Percentiles rank a stretch among this genome's conserved stretches.
Conservation (phyloP, 2,113 vertebrate genomes). For the Lamprologus sp. region DNA sequence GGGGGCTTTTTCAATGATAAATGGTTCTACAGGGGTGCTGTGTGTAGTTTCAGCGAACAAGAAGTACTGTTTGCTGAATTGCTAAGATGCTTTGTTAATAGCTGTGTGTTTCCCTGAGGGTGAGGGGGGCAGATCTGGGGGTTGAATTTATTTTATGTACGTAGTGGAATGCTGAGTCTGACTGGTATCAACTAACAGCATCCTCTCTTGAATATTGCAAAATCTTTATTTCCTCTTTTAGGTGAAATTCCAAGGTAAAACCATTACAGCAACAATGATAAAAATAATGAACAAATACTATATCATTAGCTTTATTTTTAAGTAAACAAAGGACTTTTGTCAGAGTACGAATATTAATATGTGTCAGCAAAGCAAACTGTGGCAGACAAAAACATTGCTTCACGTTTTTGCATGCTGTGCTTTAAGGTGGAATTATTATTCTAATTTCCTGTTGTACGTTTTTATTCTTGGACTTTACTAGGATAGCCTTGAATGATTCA, state of each 20-base stretch:
- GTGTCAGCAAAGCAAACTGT: not conserved
- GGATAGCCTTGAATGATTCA: not conserved
- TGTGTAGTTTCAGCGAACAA: not conserved
- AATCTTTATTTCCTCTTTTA: not conserved
- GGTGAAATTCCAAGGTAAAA: not conserved
- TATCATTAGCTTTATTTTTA: not conserved
- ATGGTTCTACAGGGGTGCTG: constrained; percentile 11
- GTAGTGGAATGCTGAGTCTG: not conserved
- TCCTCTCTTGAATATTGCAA: not conserved
- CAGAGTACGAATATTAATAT: not conserved
- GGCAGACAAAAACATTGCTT: not conserved
- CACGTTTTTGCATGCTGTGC: not conserved
- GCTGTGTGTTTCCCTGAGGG: not conserved
- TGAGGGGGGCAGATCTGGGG: not conserved
- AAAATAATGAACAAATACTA: not conserved
- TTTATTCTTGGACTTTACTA: not conserved
- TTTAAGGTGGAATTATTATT: not conserved
- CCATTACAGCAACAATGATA: not conserved
- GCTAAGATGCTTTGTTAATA: constrained; percentile 36
- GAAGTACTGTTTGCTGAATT: constrained; percentile 19
- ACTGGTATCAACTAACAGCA: not conserved
- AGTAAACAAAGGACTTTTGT: not conserved
- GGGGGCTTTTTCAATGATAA: constrained; percentile 6
- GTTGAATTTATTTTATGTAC: constrained; percentile 18
- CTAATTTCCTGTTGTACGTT: not conserved